Evolutionary conservation across 2,888 invertebrate genomes (phyloP).

Genomic region (Dinocampus coccinellae): DNA sequence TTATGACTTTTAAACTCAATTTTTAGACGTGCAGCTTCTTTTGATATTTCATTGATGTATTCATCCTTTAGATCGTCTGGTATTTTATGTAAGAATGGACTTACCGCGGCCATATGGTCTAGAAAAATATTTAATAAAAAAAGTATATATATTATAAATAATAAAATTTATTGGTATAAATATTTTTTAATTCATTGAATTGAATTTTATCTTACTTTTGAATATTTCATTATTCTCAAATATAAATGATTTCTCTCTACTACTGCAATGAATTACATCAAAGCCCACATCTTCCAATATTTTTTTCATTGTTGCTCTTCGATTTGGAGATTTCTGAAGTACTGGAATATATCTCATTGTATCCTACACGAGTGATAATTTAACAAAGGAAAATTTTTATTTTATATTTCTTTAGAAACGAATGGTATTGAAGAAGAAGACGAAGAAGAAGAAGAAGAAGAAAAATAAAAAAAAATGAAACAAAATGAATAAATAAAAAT

Average conservation of each 20-base stretch:
- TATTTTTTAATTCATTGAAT: slow-evolving; percentile 5
- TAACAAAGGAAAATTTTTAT: neutral
- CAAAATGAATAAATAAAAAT: neutral
- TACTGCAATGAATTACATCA: slow-evolving; percentile 73
- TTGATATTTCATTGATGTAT: slow-evolving; percentile 76
- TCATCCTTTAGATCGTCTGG: slow-evolving; percentile 73
- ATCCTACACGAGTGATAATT: slow-evolving; percentile 67
- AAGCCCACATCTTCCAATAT: slow-evolving; percentile 76
- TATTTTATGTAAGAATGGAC: slow-evolving; percentile 78
- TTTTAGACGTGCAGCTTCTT: slow-evolving; percentile 70
- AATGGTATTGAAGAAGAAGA: no score
- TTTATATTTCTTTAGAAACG: no score
- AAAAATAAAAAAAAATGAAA: neutral
- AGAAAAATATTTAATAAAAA: slow-evolving; percentile 53
- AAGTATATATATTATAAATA: slow-evolving; percentile 12
- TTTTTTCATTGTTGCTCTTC: slow-evolving; percentile 73
- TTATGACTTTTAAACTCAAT: slow-evolving; percentile 67
- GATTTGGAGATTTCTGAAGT: slow-evolving; percentile 75
- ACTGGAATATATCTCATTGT: slow-evolving; percentile 77
- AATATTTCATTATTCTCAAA: slow-evolving; percentile 73
- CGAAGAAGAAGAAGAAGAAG: no score
- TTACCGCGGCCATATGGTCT: slow-evolving; percentile 79
- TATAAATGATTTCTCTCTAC: slow-evolving; percentile 73
- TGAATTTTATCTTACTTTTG: slow-evolving; percentile 71
- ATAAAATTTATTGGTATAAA: neutral